These are phyloP conservation scores for Tarsius wallacei DNA, from an alignment of 2,797 vertebrate genomes.

Conservation along the genomic window DNA sequence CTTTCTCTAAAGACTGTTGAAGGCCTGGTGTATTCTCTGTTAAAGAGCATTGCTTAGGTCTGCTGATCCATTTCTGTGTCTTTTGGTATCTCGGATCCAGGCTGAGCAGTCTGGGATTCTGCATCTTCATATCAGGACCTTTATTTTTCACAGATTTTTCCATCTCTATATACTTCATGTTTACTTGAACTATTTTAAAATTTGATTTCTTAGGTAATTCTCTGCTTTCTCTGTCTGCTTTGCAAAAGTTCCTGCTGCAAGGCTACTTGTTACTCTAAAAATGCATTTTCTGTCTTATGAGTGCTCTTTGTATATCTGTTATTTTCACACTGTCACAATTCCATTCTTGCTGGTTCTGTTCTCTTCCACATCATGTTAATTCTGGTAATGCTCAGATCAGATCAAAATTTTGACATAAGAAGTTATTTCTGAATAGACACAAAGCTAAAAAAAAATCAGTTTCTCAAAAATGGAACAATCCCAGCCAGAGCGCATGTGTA, in stretches of 20 bases:
- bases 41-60: not conserved
- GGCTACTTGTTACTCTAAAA: not conserved
- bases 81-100: not conserved
- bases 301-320: not conserved
- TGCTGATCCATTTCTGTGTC: not conserved
- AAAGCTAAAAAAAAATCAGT: not conserved
- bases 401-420: not conserved
- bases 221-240: not conserved
- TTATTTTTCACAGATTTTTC: not conserved
- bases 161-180: not conserved
- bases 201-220: not conserved
- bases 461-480: not conserved
- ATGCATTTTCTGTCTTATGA: not conserved
- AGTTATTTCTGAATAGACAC: not conserved
- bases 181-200: not conserved
- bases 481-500: not conserved
- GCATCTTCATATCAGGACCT: not conserved
- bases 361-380: not conserved
- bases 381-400: not conserved
- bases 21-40: not conserved
- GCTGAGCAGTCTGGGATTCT: not conserved
- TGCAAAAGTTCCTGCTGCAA: not conserved
- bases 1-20: not conserved
- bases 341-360: not conserved
- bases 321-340: not conserved